Percentiles rank a stretch among this genome's conserved stretches.
These are phyloP conservation scores for Oryzias sinensis DNA, from an alignment of 2,797 vertebrate species.

Conservation along the genomic window DNA sequence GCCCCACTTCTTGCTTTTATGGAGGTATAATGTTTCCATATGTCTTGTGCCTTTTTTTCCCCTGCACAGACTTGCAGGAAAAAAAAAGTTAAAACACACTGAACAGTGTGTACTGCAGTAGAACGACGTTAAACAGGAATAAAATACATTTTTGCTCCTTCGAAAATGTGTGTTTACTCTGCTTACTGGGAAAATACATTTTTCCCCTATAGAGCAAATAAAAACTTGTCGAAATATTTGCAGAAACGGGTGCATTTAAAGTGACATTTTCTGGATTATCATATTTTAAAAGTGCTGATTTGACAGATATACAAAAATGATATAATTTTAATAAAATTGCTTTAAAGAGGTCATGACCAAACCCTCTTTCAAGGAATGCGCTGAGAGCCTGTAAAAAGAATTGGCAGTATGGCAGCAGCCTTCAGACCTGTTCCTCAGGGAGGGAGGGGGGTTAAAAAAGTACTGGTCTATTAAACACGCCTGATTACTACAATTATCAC, in stretches of 20 bases:
- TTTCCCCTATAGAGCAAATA: slow-evolving; percentile 9
- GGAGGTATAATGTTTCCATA: slow-evolving; percentile 77
- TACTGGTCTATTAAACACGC: slow-evolving; percentile 63
- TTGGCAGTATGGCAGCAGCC: slow-evolving; percentile 1
- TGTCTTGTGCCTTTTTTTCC: slow-evolving; percentile 57
- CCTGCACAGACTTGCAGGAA: slow-evolving; percentile 32
- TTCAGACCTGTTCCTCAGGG: slow-evolving; percentile 19
- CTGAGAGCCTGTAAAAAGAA: slow-evolving; percentile 19
- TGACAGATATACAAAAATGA: not conserved
- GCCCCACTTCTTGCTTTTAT: slow-evolving; percentile 70
- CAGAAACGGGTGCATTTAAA: not conserved
- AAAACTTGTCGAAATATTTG: slow-evolving; percentile 5
- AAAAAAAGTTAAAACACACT: slow-evolving; percentile 27
- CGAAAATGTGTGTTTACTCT: not conserved
- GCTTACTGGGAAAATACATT: not conserved
- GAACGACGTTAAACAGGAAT: slow-evolving; percentile 8
- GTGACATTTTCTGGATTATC: not conserved
- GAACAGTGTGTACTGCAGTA: slow-evolving; percentile 23
- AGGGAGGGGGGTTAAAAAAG: slow-evolving; percentile 16
- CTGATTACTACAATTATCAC: slow-evolving; percentile 66
- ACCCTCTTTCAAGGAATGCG: slow-evolving; percentile 26
- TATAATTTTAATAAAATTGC: slow-evolving; percentile 17
- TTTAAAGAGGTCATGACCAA: slow-evolving; percentile 31
- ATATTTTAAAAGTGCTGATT: slow-evolving; percentile 2
- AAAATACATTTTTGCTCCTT: not conserved